These are phyloP conservation scores for Picus viridis DNA, from an alignment of 2,797 vertebrate genomes.

Conservation along the genomic window DNA sequence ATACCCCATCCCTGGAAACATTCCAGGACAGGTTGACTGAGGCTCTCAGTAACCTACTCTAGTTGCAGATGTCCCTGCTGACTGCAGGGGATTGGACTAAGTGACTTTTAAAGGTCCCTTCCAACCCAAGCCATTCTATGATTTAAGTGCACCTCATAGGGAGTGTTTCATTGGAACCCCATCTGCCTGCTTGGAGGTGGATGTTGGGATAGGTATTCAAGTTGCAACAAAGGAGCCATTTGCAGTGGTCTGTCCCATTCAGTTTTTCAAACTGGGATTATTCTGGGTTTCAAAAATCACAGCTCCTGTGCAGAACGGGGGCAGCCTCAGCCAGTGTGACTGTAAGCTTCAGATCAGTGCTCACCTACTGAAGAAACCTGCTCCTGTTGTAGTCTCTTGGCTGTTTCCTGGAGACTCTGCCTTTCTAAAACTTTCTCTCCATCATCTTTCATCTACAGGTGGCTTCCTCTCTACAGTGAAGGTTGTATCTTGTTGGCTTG, in stretches of 20 bases:
- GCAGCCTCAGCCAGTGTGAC: not conserved
- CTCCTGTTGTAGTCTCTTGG: not conserved
- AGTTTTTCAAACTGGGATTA: not conserved
- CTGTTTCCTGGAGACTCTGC: not conserved
- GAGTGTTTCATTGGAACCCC: not conserved
- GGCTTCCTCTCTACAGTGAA: not conserved
- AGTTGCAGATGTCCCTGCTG: too few species aligned
- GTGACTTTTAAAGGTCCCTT: too few species aligned
- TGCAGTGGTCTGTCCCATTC: not conserved
- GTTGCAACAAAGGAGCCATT: not conserved
- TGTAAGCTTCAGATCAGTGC: not conserved
- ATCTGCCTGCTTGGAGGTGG: not conserved
- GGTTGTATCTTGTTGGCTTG: not conserved
- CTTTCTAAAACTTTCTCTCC: not conserved
- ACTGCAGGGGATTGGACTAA: too few species aligned
- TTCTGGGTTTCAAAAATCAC: not conserved
- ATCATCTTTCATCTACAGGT: not conserved
- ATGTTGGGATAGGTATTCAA: not conserved
- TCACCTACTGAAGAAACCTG: not conserved
- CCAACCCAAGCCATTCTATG: too few species aligned
- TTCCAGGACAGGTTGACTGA: too few species aligned
- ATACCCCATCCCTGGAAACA: too few species aligned
- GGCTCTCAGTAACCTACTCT: too few species aligned
- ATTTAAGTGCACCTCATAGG: not conserved
- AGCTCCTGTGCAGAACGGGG: not conserved